Conservation (phyloP, 1,140 invertebrate species). For the Eurytemora carolleeae region DNA sequence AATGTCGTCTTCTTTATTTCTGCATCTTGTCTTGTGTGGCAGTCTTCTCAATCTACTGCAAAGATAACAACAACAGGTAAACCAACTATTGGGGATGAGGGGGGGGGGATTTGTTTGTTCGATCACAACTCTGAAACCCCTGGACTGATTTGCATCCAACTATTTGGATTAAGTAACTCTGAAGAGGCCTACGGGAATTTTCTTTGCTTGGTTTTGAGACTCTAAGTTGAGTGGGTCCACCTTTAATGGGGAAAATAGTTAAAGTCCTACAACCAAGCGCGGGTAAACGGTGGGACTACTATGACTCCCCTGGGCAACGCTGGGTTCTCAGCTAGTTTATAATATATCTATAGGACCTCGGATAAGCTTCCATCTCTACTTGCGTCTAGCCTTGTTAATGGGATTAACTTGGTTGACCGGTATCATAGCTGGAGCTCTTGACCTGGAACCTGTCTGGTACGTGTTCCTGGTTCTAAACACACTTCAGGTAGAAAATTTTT, state of each 20-base stretch:
- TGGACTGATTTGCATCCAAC: no score
- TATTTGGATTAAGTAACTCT: no score
- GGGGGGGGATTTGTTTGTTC: no score
- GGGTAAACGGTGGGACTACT: no score
- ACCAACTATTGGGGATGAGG: conserved; percentile 18
- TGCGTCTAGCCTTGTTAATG: conserved; percentile 33
- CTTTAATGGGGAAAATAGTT: background rate
- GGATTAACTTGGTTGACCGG: conserved; percentile 35
- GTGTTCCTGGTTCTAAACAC: conserved; percentile 35
- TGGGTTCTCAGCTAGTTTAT: no score
- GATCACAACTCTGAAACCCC: no score
- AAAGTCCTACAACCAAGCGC: no score
- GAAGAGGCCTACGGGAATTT: no score
- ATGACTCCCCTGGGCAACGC: no score
- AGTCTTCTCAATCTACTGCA: conserved; percentile 25
- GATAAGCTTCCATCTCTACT: conserved; percentile 33
- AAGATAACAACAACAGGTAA: conserved; percentile 20
- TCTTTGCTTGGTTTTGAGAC: no score
- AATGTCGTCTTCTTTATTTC: conserved; percentile 33
- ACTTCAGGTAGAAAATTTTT: conserved; percentile 27
- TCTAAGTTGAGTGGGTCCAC: no score
- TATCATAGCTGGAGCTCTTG: conserved; percentile 29
- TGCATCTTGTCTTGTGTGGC: conserved; percentile 32
- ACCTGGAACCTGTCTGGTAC: conserved; percentile 28
- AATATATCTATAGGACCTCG: conserved; percentile 17